Conservation (phyloP, 2,797 vertebrate species). For the Coreius guichenoti region DNA sequence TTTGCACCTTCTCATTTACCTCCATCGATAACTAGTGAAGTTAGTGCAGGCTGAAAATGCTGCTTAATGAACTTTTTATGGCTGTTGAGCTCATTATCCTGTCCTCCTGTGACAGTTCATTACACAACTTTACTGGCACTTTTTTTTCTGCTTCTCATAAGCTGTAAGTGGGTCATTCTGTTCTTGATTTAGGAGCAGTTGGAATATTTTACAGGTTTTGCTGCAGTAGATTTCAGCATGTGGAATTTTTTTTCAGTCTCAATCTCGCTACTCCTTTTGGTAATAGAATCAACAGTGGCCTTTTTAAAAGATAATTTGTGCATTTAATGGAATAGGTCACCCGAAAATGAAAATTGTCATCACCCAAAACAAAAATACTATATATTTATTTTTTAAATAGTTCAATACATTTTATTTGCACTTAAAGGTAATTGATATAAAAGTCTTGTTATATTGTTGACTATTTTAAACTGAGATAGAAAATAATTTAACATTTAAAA, state of each 20-base stretch:
- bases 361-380: not conserved
- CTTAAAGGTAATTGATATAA: too few relatives aligned
- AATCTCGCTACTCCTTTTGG: not conserved
- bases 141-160: slow-evolving; percentile 29
- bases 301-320: not conserved
- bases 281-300: not conserved
- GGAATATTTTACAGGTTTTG: slow-evolving; percentile 40
- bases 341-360: not conserved
- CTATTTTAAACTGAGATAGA: too few relatives aligned
- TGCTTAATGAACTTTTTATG: slow-evolving; percentile 43
- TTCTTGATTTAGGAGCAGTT: slow-evolving; percentile 17
- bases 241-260: not conserved
- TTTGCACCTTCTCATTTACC: slow-evolving; percentile 9
- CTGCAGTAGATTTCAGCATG: slow-evolving; percentile 4
- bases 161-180: slow-evolving; percentile 44
- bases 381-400: not conserved
- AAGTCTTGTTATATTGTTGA: too few relatives aligned
- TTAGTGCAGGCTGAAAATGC: slow-evolving; percentile 17
- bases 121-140: slow-evolving; percentile 25
- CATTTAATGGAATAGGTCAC: not conserved
- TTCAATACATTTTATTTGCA: too few relatives aligned
- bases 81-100: slow-evolving; percentile 30
- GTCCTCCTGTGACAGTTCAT: slow-evolving; percentile 28
- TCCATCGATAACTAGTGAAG: not conserved
- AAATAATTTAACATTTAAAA: too few relatives aligned